These are phyloP conservation scores for Chrysomallon squamiferum DNA, from an alignment of 1,140 invertebrate species.

Conservation along the genomic window DNA sequence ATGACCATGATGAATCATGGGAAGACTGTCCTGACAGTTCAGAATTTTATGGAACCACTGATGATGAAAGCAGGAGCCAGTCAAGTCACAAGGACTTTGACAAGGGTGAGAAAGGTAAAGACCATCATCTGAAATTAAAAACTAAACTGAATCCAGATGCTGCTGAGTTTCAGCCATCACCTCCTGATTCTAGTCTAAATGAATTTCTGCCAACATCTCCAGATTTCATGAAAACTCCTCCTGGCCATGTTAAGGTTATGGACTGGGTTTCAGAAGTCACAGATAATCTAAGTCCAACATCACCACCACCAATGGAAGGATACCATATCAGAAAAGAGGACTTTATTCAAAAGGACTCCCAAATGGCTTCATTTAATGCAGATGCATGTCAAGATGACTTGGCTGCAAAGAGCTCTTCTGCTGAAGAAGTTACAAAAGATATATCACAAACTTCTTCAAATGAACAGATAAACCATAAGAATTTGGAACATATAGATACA, in stretches of 20 bases:
- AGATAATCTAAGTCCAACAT: slow-evolving; percentile 6
- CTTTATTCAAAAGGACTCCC: not conserved
- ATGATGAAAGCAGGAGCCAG: slow-evolving; percentile 1
- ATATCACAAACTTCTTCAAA: not conserved
- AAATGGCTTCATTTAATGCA: not conserved
- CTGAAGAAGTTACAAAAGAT: not conserved
- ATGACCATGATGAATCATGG: slow-evolving; percentile 14
- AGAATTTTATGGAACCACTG: slow-evolving; percentile 3
- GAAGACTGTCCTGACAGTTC: slow-evolving; percentile 14
- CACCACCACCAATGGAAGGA: slow-evolving; percentile 1
- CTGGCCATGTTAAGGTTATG: slow-evolving; percentile 19
- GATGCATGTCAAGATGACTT: no score
- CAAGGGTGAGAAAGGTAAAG: not conserved
- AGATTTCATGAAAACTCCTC: slow-evolving; percentile 28
- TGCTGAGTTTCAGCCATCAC: slow-evolving; percentile 33
- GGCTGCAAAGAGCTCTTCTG: slow-evolving; percentile 2
- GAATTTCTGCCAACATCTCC: slow-evolving; percentile 29
- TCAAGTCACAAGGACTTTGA: no score
- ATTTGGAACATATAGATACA: not conserved
- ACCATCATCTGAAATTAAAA: slow-evolving; percentile 24
- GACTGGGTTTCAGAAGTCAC: slow-evolving; percentile 16
- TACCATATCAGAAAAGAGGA: not conserved
- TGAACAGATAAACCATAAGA: not conserved
- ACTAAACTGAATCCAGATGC: slow-evolving; percentile 46
- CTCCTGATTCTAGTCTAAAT: no score